Evolutionary conservation across 2,888 invertebrate genomes (phyloP).

Genomic region (Chrysomela aeneicollis): DNA sequence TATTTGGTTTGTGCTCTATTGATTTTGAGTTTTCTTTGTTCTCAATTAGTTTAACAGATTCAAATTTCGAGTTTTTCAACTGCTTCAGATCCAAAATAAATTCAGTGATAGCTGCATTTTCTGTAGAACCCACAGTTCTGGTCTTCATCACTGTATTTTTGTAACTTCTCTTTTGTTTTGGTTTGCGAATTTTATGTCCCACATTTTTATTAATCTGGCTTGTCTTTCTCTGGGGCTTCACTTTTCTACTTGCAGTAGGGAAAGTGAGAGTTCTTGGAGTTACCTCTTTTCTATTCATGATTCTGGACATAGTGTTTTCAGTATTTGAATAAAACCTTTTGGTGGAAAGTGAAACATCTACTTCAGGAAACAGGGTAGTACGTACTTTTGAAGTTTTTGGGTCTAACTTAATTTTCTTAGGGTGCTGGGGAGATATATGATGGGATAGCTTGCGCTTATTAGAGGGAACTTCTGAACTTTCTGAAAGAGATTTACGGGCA

Average conservation of each 20-base stretch:
- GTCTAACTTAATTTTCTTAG: conserved; percentile 39
- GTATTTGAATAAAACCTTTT: conserved; percentile 67
- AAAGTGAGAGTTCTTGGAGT: conserved; percentile 20
- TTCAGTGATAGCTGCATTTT: conserved; percentile 49
- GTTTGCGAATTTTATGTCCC: conserved; percentile 69
- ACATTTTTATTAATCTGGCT: conserved; percentile 75
- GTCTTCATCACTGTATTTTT: conserved; percentile 48
- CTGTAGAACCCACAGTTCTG: conserved; percentile 49
- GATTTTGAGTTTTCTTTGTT: conserved; percentile 35
- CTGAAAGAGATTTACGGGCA: conserved; percentile 53
- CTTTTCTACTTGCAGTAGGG: conserved; percentile 25
- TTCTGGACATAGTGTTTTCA: conserved; percentile 38
- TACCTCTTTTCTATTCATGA: conserved; percentile 20
- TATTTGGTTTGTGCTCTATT: conserved; percentile 20
- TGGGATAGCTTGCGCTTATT: conserved; percentile 42
- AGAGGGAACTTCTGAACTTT: conserved; percentile 41
- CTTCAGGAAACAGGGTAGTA: conserved; percentile 57
- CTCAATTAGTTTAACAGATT: conserved; percentile 26
- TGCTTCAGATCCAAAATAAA: conserved; percentile 44
- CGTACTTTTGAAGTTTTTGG: conserved; percentile 55
- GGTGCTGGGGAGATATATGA: conserved; percentile 38
- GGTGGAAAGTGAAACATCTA: conserved; percentile 62
- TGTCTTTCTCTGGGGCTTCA: conserved; percentile 24
- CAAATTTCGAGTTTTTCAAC: conserved; percentile 30
- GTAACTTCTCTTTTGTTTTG: conserved; percentile 61